Evolutionary conservation across 2,797 vertebrate genomes (phyloP), one percentile per base, ranked within the genome.

Genomic region (Sebastes taczanowskii): DNA sequence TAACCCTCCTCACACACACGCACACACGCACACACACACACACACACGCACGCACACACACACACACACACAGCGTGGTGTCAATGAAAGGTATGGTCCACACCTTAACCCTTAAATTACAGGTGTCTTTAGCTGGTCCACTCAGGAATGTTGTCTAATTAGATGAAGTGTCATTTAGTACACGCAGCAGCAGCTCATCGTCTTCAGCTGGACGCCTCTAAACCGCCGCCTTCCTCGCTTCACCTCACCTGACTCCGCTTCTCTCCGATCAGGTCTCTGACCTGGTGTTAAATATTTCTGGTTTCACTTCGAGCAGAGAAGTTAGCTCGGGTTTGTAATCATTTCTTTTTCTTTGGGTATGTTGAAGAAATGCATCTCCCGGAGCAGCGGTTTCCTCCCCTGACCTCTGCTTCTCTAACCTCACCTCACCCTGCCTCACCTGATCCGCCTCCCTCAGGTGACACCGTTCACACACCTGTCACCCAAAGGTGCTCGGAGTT

Each of bases 331-430:
- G 11, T 49, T 35, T 2, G 1, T 29, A 14, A n/a, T 52, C 1
- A 32, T 29, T 7, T 27, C 6, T 25, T n/a, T 34, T 4, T 56
- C 27, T 65, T 16, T 34, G 14, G 78, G 53, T 67, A 73, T 74
- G 71, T 63, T 74, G 18, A 38, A 38, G 34, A 74, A 87, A 87
- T 86, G 83, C 52, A 18, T 23, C 30, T 67, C 58, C 52, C 34
- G 27, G 68, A 84, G 78, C 71, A 60, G 78, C 76, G 55, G 23
- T 60, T 73, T 52, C 25, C 61, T 58, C 73, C 14, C 4, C 35
- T 81, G 82, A 84, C 78, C 82, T 82, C 56, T 27, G 14, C 76
- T 78, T 80, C 78, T 82, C 82, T 83, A 23, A 71, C 64, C 75
- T 74, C 2, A 9, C 27, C 60, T 60, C 27, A 6, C 42, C 74